Percentiles rank a stretch among this genome's conserved stretches.
Evolutionary conservation across 2,888 invertebrate species (phyloP).

Genomic region (Dyspetes luteomarginatus): DNA sequence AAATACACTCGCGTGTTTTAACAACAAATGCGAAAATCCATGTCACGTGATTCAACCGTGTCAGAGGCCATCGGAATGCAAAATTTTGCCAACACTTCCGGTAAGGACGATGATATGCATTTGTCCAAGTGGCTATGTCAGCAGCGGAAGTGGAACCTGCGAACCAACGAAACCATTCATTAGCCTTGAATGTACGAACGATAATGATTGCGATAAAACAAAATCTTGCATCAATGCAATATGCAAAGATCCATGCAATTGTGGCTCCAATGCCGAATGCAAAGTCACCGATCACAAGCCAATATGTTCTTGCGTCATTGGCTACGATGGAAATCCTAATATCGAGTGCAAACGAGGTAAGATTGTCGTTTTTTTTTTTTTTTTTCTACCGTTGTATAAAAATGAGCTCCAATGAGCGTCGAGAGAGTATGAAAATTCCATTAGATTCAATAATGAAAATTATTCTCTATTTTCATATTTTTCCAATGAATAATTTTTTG

Average conservation of each 20-base stretch:
- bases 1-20: constrained; percentile 91
- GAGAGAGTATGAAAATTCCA: too few species aligned
- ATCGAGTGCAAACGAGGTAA: constrained; percentile 89
- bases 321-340: constrained; percentile 93
- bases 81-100: constrained; percentile 91
- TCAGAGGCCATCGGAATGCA: constrained; percentile 90
- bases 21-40: constrained; percentile 92
- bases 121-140: constrained; percentile 94
- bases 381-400: too few species aligned
- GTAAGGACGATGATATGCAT: constrained; percentile 95
- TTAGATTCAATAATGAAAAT: too few species aligned
- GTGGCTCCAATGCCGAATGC: constrained; percentile 94
- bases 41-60: constrained; percentile 92
- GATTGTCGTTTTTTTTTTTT: too few species aligned
- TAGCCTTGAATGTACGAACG: constrained; percentile 88
- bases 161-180: constrained; percentile 88
- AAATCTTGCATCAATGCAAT: constrained; percentile 92
- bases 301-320: constrained; percentile 92
- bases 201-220: constrained; percentile 91
- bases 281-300: constrained; percentile 93
- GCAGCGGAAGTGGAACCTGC: constrained; percentile 92
- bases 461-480: too few species aligned
- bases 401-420: too few species aligned
- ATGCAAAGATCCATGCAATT: constrained; percentile 93
- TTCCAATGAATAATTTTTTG: not conserved